phyloP scores from a whole-genome alignment of 2,113 vertebrate species.

The Sorex araneus region DNA sequence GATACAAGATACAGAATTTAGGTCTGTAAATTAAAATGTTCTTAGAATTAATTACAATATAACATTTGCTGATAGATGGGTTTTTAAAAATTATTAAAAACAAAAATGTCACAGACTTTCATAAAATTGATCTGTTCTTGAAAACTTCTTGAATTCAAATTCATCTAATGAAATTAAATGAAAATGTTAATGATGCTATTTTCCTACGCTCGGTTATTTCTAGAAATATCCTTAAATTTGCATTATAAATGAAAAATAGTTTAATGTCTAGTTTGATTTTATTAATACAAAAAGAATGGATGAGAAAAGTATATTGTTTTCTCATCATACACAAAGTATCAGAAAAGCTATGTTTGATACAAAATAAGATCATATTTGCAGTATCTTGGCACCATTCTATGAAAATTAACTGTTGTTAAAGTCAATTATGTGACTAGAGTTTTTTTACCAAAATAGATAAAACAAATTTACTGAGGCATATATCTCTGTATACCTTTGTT shows the following conservation, averaged over 20 bases:
- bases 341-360: not conserved
- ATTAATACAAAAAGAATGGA: not conserved
- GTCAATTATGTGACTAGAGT: not conserved
- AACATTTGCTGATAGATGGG: constrained; percentile 79
- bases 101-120: constrained; percentile 67
- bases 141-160: constrained; percentile 68
- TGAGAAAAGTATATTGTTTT: not conserved
- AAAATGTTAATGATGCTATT: constrained; percentile 59
- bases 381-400: not conserved
- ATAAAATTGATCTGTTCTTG: constrained; percentile 47
- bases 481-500: not conserved
- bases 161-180: constrained; percentile 30
- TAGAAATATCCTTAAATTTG: constrained; percentile 47
- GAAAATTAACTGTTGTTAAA: not conserved
- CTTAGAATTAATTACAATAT: constrained; percentile 77
- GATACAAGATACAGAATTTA: constrained; percentile 76
- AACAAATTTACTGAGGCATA: not conserved
- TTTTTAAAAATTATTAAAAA: constrained; percentile 77
- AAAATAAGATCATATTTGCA: not conserved
- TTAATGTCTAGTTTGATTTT: constrained; percentile 33
- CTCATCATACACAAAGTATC: not conserved
- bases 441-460: not conserved
- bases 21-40: constrained; percentile 81
- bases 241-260: not conserved
- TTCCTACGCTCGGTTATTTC: constrained; percentile 12